Base-by-base conservation (phyloP, 2,113 vertebrate genomes). In the Epinephelus fuscoguttatus region DNA sequence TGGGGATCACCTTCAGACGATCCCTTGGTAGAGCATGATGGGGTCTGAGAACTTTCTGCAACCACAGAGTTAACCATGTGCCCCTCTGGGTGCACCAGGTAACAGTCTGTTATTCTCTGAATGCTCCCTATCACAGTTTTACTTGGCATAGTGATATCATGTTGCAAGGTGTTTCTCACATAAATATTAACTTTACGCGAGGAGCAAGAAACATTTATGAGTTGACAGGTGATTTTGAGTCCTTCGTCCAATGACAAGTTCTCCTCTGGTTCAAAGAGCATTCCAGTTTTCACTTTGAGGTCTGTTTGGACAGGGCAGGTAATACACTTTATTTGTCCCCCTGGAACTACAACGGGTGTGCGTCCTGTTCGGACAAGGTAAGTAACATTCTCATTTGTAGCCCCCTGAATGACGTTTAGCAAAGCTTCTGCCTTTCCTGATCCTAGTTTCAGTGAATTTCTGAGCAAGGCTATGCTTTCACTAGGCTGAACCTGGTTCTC, bases 401-500 rank as follows among this genome's bases (percentile, higher is more conserved):
- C 40, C 9, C 13, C 30, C 61, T 63, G 66, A 33, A 73, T 71
- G 0, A 82, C 3, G 3, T 60, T 83, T 42, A 80, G 27, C 5
- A 75, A 1, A 2, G 70, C 37, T 17, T 75, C 57, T 52, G 49
- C 84, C 18, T 75, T 87, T n/a, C 53, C 70, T 78, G 70, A n/a
- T 4, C 53, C 52, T 14, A 73, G 6, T 9, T 21, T 75, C 17
- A 68, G 18, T 25, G 55, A 72, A 2, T 55, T 63, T 25, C 63
- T 80, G 14, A 80, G 63, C 21, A 50, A 18, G 2, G 10, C 21
- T 7, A 66, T 14, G 7, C 8, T 57, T 15, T 57, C 40, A 27
- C 6, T 40, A 0, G n/a, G 11, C 30, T 70, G 37, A 4, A 15
- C 27, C 30, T 19, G 21, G 17, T 57, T 6, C 0, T 45, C 10